A percentile compares a stretch with the other conserved stretches of the same genome.
phyloP scores from a whole-genome alignment of 2,113 vertebrate species.

The Galbula dea region DNA sequence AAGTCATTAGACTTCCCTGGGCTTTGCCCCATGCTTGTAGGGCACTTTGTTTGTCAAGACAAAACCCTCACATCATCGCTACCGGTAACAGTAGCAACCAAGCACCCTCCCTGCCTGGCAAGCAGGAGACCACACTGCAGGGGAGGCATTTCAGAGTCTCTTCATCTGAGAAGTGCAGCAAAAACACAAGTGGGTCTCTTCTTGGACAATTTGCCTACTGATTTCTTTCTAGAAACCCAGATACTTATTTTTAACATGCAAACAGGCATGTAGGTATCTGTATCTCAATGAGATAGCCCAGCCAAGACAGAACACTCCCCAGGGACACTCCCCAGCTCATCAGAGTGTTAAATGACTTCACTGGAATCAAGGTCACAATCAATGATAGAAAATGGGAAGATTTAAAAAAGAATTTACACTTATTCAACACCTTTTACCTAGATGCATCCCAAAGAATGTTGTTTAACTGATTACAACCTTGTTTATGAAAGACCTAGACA shows the following conservation, averaged over 20 bases:
- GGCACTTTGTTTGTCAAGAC: not conserved
- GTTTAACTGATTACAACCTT: not conserved
- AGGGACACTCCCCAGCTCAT: not conserved
- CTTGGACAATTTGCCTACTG: not conserved
- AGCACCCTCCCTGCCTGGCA: not conserved
- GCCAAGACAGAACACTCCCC: not conserved
- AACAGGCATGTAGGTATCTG: not conserved
- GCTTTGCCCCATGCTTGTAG: not conserved
- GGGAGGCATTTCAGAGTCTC: not conserved
- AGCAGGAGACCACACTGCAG: not conserved
- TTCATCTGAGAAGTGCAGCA: slow-evolving; percentile 1
- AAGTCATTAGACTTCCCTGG: not conserved
- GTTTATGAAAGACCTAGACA: not conserved
- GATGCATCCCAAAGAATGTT: not conserved
- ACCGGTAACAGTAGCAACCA: not conserved
- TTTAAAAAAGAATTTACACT: not conserved
- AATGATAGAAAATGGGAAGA: not conserved
- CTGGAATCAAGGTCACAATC: not conserved
- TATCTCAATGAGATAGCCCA: not conserved
- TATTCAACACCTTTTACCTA: not conserved
- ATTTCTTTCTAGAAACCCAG: not conserved
- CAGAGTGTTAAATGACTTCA: not conserved
- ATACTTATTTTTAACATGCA: not conserved
- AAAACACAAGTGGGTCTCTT: not conserved
- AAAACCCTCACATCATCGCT: not conserved